Evolutionary conservation across 2,797 vertebrate genomes (phyloP).

Genomic region (Leptodactylus fallax): DNA sequence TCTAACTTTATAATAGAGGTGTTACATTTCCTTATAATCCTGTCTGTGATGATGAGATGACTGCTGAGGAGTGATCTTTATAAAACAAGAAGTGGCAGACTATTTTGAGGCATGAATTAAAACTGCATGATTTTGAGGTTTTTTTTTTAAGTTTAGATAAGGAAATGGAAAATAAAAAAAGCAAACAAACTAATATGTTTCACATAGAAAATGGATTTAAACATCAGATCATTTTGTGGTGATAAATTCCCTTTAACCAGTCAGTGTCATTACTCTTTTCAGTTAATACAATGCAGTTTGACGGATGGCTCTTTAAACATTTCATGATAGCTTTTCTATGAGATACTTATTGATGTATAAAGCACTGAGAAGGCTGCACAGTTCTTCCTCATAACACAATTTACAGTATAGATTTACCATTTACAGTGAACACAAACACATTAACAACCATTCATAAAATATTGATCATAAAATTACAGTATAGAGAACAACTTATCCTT

Average conservation of each 20-base stretch:
- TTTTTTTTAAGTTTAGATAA: no score
- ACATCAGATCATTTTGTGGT: not conserved
- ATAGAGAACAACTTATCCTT: not conserved
- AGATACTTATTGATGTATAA: not conserved
- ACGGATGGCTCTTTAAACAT: not conserved
- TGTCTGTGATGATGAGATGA: not conserved
- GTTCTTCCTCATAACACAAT: not conserved
- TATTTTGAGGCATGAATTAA: not conserved
- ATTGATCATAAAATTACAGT: not conserved
- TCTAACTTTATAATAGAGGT: no score
- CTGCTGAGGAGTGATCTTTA: not conserved
- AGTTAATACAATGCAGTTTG: not conserved
- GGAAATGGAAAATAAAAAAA: no score
- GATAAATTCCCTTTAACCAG: not conserved
- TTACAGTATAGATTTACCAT: constrained; percentile 4
- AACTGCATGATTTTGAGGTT: no score
- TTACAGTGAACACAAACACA: not conserved
- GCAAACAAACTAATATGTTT: not conserved
- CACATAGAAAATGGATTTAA: not conserved
- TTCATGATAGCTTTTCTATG: not conserved
- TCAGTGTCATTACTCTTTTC: not conserved
- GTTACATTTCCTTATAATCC: no score
- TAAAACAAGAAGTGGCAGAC: not conserved
- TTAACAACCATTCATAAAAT: not conserved
- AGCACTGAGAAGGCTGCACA: not conserved